phyloP scores from a whole-genome alignment of 2,888 invertebrate species.

The Endomychus coccineus region DNA sequence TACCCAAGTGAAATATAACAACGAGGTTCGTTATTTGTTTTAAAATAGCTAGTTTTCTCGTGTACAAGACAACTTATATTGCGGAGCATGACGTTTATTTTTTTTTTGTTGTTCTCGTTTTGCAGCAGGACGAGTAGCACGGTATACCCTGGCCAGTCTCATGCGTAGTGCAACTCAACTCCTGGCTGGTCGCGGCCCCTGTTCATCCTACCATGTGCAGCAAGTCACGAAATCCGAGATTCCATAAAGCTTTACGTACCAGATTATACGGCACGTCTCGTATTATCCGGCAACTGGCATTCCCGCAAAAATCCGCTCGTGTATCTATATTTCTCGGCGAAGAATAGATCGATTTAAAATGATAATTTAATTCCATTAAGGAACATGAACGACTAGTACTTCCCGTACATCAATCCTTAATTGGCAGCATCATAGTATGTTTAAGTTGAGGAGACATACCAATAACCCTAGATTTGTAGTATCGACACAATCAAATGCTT shows the following conservation, averaged over 20 bases:
- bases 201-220: constrained; percentile 12
- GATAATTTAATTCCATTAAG: constrained; percentile 27
- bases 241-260: constrained; percentile 14
- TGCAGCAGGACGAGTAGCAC: not conserved
- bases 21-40: too few relatives aligned
- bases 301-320: constrained; percentile 2
- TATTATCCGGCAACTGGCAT: too few relatives aligned
- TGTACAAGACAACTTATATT: not conserved
- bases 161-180: too few relatives aligned
- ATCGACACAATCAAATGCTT: too few relatives aligned
- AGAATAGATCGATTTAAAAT: constrained; percentile 22
- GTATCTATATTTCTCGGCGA: constrained; percentile 15
- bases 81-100: not conserved
- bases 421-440: not conserved
- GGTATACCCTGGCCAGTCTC: too few relatives aligned
- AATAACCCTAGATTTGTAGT: too few relatives aligned
- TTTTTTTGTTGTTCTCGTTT: not conserved
- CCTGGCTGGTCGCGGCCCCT: not conserved
- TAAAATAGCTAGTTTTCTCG: too few relatives aligned
- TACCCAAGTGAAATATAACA: too few relatives aligned
- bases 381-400: not conserved
- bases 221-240: constrained; percentile 15
- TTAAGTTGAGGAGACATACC: too few relatives aligned
- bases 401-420: not conserved
- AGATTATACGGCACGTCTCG: constrained; percentile 10